Base-by-base conservation (phyloP, 2,113 vertebrate species). In the Myocastor coypus region DNA sequence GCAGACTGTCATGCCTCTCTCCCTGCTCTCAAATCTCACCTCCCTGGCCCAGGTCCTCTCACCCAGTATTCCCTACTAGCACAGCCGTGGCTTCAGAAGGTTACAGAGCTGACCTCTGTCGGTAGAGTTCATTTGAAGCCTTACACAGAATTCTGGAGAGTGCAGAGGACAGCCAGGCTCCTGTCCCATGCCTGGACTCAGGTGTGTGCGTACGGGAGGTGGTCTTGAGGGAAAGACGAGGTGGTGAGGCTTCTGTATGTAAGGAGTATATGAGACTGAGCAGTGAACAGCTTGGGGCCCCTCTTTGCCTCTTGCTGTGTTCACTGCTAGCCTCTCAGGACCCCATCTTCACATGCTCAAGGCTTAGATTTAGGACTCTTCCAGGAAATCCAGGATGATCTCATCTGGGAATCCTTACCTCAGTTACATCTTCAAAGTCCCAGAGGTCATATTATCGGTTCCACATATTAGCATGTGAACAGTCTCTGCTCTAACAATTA, bases 341-440 rank as follows among this genome's bases (percentile, higher is more conserved):
- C 73, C 50, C 26, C 3, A 3, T 73, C n/a, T 17, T 34, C 59
- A 7, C 66, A 22, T 0, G 0, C 34, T 20, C 10, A 5, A 69
- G 68, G 17, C 17, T 69, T 69, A 69, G 46, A 24, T 4, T 50
- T 26, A 22, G 37, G 50, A 6, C 13, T 46, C n/a, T 34, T 52
- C 50, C n/a, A 55, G 64, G 32, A 22, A 66, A 3, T n/a, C 64
- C 5, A 5, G 24, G 28, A 24, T 69, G 14, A 57, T 32, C 46
- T 68, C 11, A 2, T 46, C 61, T n/a, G 24, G 42, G 57, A 63
- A 73, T 80, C 42, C 55, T 40, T 32, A n/a, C 52, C 26, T 63
- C 57, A 73, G 34, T 30, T 28, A 4, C 5, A 28, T 14, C n/a
- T 68, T 16, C 50, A 77, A 50, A 94, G 46, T 20, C 14, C 34